Conservation (phyloP, 2,113 vertebrate genomes). For the Cyphomyrus plagiostoma region DNA sequence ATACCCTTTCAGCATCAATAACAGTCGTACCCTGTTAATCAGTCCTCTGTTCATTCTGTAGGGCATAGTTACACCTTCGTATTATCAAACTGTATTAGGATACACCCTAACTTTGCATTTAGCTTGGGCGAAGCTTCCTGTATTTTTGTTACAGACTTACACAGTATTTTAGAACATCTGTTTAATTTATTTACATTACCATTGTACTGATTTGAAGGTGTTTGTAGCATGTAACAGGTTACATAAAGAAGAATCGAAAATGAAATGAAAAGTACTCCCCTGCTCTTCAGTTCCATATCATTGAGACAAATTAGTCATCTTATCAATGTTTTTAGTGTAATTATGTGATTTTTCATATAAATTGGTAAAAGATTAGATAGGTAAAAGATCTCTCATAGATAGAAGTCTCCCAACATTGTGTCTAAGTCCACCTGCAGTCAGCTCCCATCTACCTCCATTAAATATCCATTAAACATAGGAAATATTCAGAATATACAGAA, state of each 20-base stretch:
- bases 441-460: slow-evolving; percentile 12
- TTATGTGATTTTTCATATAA: background rate
- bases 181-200: background rate
- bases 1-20: background rate
- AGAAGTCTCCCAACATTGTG: slow-evolving; percentile 9
- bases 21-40: background rate
- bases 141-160: background rate
- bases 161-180: background rate
- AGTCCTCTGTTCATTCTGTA: background rate
- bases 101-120: background rate
- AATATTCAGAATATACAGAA: slow-evolving; percentile 69
- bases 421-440: slow-evolving; percentile 19
- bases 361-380: background rate
- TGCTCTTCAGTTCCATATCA: background rate
- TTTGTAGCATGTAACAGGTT: background rate
- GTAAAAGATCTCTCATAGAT: background rate
- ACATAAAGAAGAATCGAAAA: background rate
- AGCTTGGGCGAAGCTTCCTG: background rate
- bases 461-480: slow-evolving; percentile 63
- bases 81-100: background rate
- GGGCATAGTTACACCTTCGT: background rate
- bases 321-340: background rate
- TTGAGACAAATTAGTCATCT: background rate
- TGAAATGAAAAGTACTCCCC: background rate
- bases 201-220: background rate